phyloP scores from a whole-genome alignment of 2,113 vertebrate species.

The Pavo muticus region DNA sequence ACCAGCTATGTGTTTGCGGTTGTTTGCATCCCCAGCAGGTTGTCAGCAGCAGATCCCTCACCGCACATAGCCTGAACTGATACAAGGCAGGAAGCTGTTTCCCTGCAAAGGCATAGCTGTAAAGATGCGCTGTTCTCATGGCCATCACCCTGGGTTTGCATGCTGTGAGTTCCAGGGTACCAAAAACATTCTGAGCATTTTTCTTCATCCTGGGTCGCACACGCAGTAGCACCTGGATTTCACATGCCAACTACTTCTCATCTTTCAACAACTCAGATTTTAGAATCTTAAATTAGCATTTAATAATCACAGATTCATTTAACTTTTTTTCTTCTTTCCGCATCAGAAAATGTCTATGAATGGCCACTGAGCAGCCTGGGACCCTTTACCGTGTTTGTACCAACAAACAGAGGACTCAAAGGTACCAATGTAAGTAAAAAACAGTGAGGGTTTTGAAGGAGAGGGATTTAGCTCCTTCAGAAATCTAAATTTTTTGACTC shows the following conservation, averaged over 20 bases:
- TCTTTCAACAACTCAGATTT: background rate
- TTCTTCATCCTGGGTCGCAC: background rate
- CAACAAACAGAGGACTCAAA: constrained; percentile 86
- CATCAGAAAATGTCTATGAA: constrained; percentile 80
- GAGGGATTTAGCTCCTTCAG: background rate
- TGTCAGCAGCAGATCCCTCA: background rate
- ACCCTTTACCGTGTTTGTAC: constrained; percentile 91
- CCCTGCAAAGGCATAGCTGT: background rate
- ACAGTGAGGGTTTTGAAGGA: background rate
- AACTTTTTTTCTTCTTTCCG: background rate
- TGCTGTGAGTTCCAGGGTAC: background rate
- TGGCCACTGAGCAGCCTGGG: constrained; percentile 87
- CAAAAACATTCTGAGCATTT: background rate
- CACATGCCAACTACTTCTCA: background rate
- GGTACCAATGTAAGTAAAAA: constrained; percentile 77
- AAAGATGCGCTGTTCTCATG: background rate
- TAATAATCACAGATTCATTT: background rate
- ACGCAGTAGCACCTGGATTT: background rate
- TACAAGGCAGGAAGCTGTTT: background rate
- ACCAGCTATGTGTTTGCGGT: background rate
- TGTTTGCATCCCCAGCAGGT: background rate
- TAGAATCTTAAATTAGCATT: background rate
- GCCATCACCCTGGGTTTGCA: background rate
- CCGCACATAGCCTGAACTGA: background rate
- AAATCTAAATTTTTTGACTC: background rate